Evolutionary conservation across 2,797 vertebrate species (phyloP).

Genomic region (Furcifer pardalis): DNA sequence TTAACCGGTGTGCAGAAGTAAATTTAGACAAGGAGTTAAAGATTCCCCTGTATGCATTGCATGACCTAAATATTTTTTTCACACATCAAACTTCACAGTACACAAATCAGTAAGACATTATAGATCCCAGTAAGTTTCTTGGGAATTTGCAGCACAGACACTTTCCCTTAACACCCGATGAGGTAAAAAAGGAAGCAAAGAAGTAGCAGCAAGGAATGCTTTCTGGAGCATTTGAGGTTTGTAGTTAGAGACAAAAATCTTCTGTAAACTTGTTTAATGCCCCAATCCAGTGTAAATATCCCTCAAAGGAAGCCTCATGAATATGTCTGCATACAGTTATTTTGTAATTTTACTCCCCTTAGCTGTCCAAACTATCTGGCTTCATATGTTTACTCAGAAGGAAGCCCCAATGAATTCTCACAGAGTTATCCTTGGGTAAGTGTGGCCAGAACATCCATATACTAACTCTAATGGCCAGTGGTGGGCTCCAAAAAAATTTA

Average conservation of each 20-base stretch:
- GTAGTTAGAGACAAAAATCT: not conserved
- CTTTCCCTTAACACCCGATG: no score
- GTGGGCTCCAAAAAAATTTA: no score
- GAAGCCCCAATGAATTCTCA: not conserved
- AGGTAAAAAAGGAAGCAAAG: not conserved
- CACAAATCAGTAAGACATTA: not conserved
- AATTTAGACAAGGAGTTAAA: no score
- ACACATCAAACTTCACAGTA: no score
- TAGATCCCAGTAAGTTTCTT: not conserved
- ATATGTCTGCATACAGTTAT: no score
- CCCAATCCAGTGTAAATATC: not conserved
- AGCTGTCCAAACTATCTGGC: not conserved
- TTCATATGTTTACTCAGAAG: not conserved
- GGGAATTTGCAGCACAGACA: not conserved
- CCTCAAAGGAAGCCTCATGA: not conserved
- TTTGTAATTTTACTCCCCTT: not conserved
- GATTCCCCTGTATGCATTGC: not conserved
- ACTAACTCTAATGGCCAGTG: no score
- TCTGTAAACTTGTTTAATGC: not conserved
- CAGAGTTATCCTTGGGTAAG: not conserved
- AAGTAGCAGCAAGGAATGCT: not conserved
- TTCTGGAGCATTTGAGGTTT: not conserved
- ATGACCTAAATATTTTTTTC: not conserved
- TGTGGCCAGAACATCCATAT: no score
- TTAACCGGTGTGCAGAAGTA: no score